Evolutionary conservation across 2,888 invertebrate species (phyloP).

Genomic region (Ceramica pisi): DNA sequence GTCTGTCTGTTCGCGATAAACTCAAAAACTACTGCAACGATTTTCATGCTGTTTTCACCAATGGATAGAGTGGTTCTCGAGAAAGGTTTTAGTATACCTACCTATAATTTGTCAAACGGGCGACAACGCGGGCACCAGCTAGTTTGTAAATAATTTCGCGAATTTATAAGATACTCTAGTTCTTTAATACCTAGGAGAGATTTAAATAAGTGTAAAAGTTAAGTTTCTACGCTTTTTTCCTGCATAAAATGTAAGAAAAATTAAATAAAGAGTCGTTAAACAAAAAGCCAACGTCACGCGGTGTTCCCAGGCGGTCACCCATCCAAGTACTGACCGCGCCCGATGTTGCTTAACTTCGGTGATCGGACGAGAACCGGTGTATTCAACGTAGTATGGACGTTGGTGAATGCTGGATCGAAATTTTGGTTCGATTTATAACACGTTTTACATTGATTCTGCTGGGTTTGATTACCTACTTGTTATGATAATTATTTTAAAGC

Average conservation of each 20-base stretch:
- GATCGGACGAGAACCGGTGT: conserved; percentile 89
- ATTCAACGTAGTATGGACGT: conserved; percentile 85
- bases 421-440: not conserved
- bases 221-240: too few species aligned
- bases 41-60: too few species aligned
- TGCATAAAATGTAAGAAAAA: not conserved
- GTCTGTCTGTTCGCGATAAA: too few species aligned
- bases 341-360: conserved; percentile 89
- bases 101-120: too few species aligned
- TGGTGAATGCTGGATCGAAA: conserved; percentile 41
- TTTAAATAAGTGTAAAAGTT: too few species aligned
- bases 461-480: not conserved
- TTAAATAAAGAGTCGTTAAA: not conserved
- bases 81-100: too few species aligned
- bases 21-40: too few species aligned
- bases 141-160: too few species aligned
- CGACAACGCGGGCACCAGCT: too few species aligned
- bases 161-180: too few species aligned
- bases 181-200: too few species aligned
- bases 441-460: not conserved
- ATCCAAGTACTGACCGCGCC: conserved; percentile 89
- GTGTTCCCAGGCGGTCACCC: conserved; percentile 89
- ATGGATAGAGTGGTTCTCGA: too few species aligned
- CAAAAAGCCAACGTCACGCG: conserved; percentile 83
- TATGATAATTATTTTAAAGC: not conserved